phyloP scores from a whole-genome alignment of 2,113 vertebrate species.

The Zosterops pallidus region DNA sequence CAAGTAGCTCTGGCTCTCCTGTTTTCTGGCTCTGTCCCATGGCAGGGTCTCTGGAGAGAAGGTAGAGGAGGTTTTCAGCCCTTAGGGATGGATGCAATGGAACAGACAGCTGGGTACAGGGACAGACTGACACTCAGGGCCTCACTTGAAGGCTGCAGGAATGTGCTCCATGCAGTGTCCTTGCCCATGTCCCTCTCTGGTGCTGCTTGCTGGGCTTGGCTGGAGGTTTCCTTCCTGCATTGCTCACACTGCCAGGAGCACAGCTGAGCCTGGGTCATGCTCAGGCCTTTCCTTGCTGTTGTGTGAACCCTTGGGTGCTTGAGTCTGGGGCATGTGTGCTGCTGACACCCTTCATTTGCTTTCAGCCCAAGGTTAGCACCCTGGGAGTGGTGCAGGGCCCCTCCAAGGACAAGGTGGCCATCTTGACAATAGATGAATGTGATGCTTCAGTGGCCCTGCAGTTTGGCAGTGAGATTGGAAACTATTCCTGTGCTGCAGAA shows the following conservation, averaged over 20 bases:
- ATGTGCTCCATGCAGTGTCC: accelerated
- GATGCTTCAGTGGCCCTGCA: conserved; percentile 89
- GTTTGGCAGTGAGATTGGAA: conserved; percentile 89
- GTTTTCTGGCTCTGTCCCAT: background rate
- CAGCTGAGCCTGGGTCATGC: accelerated
- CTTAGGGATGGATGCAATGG: background rate
- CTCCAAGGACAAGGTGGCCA: conserved; percentile 95
- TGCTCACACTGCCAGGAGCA: background rate
- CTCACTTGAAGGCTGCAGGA: background rate
- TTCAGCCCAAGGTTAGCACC: conserved; percentile 87
- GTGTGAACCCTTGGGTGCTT: background rate
- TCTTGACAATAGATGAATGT: conserved; percentile 92
- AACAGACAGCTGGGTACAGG: background rate
- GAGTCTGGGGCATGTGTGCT: background rate
- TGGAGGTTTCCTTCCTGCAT: background rate
- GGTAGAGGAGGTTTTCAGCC: background rate
- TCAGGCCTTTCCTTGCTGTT: background rate
- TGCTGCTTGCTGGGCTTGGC: accelerated
- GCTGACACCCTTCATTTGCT: background rate
- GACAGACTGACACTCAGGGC: background rate
- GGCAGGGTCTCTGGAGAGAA: background rate
- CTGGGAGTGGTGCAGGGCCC: conserved; percentile 91
- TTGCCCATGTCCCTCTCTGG: background rate
- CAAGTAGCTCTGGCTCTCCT: accelerated
- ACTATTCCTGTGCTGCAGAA: conserved; percentile 94